Percentiles rank a stretch among this genome's conserved stretches.
phyloP scores from a whole-genome alignment of 2,888 invertebrate species.

The Macaria liturata region DNA sequence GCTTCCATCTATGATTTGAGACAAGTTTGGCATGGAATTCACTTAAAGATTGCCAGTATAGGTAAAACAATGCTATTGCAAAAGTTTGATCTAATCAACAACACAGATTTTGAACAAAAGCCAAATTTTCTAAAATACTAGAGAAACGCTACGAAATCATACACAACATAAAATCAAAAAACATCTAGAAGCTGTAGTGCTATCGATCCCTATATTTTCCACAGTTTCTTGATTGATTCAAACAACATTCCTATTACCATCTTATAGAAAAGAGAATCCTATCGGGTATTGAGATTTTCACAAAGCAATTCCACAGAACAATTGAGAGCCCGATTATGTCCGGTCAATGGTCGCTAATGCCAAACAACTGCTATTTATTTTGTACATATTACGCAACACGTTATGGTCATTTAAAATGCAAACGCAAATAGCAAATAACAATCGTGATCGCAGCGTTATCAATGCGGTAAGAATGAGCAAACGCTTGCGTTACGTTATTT shows the following conservation, averaged over 20 bases:
- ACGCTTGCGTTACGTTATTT: conserved; percentile 14
- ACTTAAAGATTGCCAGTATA: background rate
- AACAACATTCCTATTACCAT: no score
- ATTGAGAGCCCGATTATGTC: no score
- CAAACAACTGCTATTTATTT: no score
- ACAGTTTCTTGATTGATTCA: no score
- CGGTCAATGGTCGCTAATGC: no score
- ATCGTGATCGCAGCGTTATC: background rate
- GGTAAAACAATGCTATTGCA: background rate
- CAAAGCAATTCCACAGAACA: no score
- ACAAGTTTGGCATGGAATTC: conserved; percentile 4
- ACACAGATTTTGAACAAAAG: background rate
- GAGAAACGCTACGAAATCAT: background rate
- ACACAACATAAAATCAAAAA: no score
- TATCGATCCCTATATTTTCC: no score
- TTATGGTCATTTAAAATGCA: background rate
- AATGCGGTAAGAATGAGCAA: conserved; percentile 13
- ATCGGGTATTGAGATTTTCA: no score
- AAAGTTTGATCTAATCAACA: background rate
- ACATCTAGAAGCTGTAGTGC: no score
- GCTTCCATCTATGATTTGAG: background rate
- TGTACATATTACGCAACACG: background rate
- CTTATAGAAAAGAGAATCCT: no score
- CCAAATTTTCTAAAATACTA: background rate
- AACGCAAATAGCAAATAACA: no score